phyloP scores from a whole-genome alignment of 2,113 vertebrate genomes.

The Dicaeum eximium region DNA sequence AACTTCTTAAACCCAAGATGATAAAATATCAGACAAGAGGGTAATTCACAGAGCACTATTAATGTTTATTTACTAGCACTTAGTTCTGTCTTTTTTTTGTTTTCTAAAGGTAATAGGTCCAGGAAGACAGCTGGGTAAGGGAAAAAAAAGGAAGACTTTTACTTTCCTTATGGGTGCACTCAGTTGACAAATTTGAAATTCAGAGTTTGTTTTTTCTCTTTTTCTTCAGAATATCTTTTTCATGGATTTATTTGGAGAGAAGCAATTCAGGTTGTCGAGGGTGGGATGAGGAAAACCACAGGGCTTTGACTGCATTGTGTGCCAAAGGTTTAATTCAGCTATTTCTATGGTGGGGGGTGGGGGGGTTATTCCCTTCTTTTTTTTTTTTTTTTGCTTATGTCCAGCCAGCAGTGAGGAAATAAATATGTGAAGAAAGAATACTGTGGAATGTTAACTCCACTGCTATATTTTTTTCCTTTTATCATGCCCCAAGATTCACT shows the following conservation, averaged over 20 bases:
- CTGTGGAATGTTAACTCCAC: constrained; percentile 74
- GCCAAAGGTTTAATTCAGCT: constrained; percentile 19
- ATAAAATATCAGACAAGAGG: background rate
- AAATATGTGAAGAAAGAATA: constrained; percentile 75
- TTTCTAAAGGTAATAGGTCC: background rate
- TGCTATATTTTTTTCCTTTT: constrained; percentile 70
- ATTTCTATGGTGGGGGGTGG: background rate
- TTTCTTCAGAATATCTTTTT: background rate
- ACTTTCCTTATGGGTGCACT: background rate
- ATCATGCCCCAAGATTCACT: constrained; percentile 74
- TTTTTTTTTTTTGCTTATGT: constrained; percentile 38
- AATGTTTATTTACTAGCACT: background rate
- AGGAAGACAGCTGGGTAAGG: background rate
- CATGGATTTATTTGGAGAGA: background rate
- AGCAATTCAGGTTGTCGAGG: background rate
- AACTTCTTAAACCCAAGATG: background rate
- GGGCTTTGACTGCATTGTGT: background rate
- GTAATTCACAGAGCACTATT: background rate
- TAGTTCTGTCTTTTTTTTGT: background rate
- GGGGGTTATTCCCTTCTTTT: background rate
- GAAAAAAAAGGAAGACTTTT: background rate
- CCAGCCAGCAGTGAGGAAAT: constrained; percentile 70
- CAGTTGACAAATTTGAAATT: constrained; percentile 1
- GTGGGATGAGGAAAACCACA: background rate
- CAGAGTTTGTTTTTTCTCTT: background rate